Base-by-base conservation (phyloP, 2,888 invertebrate species). In the Sclerodermus sp. region DNA sequence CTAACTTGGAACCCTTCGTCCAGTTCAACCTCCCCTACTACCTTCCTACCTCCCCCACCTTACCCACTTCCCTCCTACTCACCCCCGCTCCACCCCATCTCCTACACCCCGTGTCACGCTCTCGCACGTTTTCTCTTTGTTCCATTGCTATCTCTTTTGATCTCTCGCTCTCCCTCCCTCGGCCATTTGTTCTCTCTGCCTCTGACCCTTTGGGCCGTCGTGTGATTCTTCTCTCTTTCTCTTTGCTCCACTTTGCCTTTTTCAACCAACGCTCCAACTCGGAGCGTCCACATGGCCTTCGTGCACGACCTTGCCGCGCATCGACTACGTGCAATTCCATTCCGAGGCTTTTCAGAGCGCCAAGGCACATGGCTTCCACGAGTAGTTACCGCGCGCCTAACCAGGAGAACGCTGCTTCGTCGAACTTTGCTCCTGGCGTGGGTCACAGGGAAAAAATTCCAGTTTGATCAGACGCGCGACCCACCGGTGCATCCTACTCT, bases 131-230 rank as follows among this genome's bases (percentile, higher is more conserved):
- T 45, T 30, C 31, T 14, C 34, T 34, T 14, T 34, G 34, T 34
- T 10, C 34, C 34, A 4, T 12, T 34, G 3, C 38, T 42, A 29
- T 30, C 34, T 34, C 14, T 29, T 41, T 43, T 47, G 50, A 49
- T 43, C 49, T 39, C 15, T 15, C 17, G n/a, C 18, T 32, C 47
- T 36, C 41, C 39, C 51, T 34, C 45, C 18, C 42, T 42, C 47
- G 38, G 49, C 49, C 55, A 40, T 50, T 63, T 51, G 17, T 9
- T 51, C 49, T 47, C 49, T 30, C 30, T 31, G 34, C 55, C 36
- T 49, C 47, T 47, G 37, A 46, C 23, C 23, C 8, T 8, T 40
- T n/a, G 39, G 16, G 40, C 17, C 18, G 23, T 13, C 40, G 18
- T 18, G 40, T 15, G 14, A 18, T 49, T 16, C 18, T 45, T 49